These are phyloP conservation scores for Mormyrops attenuatus DNA, from an alignment of 2,797 vertebrate genomes.

Conservation along the genomic window DNA sequence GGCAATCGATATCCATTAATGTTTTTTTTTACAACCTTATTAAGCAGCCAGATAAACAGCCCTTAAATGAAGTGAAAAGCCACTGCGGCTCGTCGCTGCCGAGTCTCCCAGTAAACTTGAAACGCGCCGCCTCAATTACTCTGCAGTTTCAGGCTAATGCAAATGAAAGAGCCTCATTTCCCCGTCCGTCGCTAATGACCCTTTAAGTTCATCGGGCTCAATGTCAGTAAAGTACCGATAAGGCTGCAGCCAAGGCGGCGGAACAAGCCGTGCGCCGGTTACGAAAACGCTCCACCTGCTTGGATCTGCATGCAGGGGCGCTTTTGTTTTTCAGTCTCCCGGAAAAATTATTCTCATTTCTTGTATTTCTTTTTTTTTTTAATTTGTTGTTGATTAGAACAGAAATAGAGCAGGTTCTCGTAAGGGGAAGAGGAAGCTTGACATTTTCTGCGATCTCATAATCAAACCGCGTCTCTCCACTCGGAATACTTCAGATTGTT, in stretches of 20 bases:
- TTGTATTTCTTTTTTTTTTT: neutral
- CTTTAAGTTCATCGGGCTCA: neutral
- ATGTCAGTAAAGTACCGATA: neutral
- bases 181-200: neutral
- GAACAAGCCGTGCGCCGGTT: neutral
- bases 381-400: neutral
- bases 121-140: neutral
- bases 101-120: neutral
- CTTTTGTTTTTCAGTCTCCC: neutral
- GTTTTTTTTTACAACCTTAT: slow-evolving; percentile 3
- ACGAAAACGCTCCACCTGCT: neutral
- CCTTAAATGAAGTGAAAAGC: neutral
- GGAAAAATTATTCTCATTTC: neutral
- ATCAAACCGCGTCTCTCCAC: neutral
- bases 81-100: neutral
- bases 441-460: neutral
- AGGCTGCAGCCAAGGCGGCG: neutral
- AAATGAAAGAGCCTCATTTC: neutral
- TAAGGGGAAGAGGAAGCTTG: neutral
- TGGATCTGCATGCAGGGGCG: neutral
- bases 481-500: neutral
- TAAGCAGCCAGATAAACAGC: neutral
- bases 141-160: neutral
- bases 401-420: neutral
- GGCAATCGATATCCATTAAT: slow-evolving; percentile 8